These are phyloP conservation scores for Pangasius macronema DNA, from an alignment of 2,797 vertebrate species.

Conservation along the genomic window DNA sequence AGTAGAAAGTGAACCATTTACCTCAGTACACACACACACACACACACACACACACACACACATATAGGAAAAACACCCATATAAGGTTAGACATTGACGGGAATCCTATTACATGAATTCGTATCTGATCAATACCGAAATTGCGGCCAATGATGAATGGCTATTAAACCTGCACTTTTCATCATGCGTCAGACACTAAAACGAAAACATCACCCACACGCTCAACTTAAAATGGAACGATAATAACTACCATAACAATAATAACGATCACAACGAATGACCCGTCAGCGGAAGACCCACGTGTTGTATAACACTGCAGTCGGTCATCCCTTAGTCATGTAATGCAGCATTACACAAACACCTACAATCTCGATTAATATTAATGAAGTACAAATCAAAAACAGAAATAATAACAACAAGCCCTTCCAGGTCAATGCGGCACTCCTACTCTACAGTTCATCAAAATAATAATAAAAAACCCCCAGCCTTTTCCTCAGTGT, in stretches of 20 bases:
- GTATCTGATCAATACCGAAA: not conserved
- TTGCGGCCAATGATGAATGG: not conserved
- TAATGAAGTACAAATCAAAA: not conserved
- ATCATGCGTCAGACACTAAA: not conserved
- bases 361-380: conserved; percentile 17
- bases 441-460: not conserved
- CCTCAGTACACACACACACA: not conserved
- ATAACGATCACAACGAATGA: not conserved
- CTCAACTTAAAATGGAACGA: not conserved
- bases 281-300: conserved; percentile 21
- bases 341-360: conserved; percentile 17
- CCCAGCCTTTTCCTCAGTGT: not conserved
- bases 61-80: not conserved
- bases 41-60: no score
- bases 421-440: conserved; percentile 12
- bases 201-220: conserved; percentile 22
- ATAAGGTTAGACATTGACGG: not conserved
- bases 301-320: not conserved
- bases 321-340: conserved; percentile 32
- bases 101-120: not conserved
- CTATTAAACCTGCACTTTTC: conserved; percentile 17
- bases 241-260: not conserved
- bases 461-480: not conserved
- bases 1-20: not conserved
- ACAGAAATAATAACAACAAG: conserved; percentile 22